Percentiles rank a stretch among this genome's conserved stretches.
phyloP scores from a whole-genome alignment of 1,140 invertebrate genomes.

The Ephestia elutella region DNA sequence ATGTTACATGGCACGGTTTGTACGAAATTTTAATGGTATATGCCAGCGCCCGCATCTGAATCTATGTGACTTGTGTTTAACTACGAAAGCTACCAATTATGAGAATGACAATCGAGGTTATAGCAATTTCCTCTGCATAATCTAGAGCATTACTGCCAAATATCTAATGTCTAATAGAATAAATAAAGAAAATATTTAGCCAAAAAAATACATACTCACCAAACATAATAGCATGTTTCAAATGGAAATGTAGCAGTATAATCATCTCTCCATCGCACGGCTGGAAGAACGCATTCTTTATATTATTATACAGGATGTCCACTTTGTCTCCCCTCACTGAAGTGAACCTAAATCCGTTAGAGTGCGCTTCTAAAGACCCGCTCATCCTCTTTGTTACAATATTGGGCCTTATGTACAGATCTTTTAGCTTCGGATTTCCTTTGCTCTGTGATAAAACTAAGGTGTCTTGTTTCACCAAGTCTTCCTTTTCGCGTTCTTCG shows the following conservation, averaged over 20 bases:
- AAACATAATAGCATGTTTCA: constrained; percentile 99
- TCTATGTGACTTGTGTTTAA: too few relatives aligned
- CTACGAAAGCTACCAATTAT: too few relatives aligned
- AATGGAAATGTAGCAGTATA: constrained; percentile 98
- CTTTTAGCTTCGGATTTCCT: constrained; percentile 98
- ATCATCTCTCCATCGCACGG: constrained; percentile 99
- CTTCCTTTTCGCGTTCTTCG: constrained; percentile 98
- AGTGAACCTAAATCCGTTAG: constrained; percentile 98
- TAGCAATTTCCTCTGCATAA: too few relatives aligned
- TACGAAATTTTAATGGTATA: too few relatives aligned
- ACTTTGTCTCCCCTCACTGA: constrained; percentile 99
- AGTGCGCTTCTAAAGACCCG: constrained; percentile 94
- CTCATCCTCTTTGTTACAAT: constrained; percentile 99
- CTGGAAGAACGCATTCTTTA: constrained; percentile 99
- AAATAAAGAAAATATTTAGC: background rate
- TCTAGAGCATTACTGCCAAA: too few relatives aligned
- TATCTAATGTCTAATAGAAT: too few relatives aligned
- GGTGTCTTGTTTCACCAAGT: constrained; percentile 98
- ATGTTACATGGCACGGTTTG: too few relatives aligned
- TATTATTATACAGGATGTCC: constrained; percentile 99
- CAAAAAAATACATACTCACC: constrained; percentile 71
- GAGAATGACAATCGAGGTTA: too few relatives aligned
- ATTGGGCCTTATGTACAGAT: constrained; percentile 98
- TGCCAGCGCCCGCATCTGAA: too few relatives aligned
- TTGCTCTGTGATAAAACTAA: constrained; percentile 96